A percentile compares a stretch with the other conserved stretches of the same genome.
These are phyloP conservation scores for Machimus atricapillus DNA, from an alignment of 2,888 invertebrate species.

Conservation along the genomic window DNA sequence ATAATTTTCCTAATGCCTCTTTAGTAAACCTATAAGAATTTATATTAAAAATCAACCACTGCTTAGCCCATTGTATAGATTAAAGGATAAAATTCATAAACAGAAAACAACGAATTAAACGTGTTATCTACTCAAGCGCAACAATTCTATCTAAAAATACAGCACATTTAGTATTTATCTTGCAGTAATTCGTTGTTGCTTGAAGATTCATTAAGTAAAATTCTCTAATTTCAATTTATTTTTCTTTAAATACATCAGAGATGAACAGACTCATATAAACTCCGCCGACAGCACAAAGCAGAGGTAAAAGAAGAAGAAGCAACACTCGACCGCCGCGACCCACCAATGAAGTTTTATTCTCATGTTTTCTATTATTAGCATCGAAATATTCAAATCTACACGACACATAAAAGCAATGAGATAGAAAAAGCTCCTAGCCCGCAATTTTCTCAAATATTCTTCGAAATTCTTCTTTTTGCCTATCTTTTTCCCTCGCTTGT, in stretches of 20 bases:
- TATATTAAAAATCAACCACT: background rate
- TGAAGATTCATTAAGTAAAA: constrained; percentile 15
- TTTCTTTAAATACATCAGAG: constrained; percentile 12
- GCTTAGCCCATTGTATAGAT: background rate
- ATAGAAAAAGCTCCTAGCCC: background rate
- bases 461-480: background rate
- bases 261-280: constrained; percentile 15
- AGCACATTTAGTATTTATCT: background rate
- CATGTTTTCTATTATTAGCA: constrained; percentile 41
- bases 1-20: background rate
- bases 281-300: background rate
- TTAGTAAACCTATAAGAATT: background rate
- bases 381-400: constrained; percentile 18
- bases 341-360: constrained; percentile 15
- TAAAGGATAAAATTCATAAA: background rate
- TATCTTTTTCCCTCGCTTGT: background rate
- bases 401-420: constrained; percentile 19
- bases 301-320: background rate
- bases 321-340: background rate
- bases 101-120: background rate
- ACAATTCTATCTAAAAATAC: constrained; percentile 12
- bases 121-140: constrained; percentile 6
- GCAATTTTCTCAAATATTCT: constrained; percentile 19
- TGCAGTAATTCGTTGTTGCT: background rate
- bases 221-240: constrained; percentile 17